These are phyloP conservation scores for Poeciliopsis prolifica DNA, from an alignment of 2,113 vertebrate genomes.

Conservation along the genomic window DNA sequence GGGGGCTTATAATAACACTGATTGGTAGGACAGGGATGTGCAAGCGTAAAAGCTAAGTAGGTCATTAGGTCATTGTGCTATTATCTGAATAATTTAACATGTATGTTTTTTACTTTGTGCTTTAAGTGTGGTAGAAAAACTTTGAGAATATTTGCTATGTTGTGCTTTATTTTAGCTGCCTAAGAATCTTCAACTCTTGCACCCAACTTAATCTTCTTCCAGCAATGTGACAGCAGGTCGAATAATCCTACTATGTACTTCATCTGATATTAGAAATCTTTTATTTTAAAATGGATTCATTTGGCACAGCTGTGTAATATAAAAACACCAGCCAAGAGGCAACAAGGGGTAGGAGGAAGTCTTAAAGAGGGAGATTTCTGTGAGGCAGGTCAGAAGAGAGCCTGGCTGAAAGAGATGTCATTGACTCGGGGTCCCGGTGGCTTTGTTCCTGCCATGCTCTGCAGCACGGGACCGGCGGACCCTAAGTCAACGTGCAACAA, in stretches of 20 bases:
- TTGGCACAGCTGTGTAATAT: not conserved
- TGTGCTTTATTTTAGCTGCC: not conserved
- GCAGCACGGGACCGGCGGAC: slow-evolving; percentile 64
- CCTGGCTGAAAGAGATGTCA: slow-evolving; percentile 67
- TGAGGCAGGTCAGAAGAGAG: slow-evolving; percentile 38
- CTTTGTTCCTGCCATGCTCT: slow-evolving; percentile 76
- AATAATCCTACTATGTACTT: not conserved
- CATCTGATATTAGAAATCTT: not conserved
- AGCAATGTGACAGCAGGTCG: not conserved
- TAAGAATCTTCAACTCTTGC: not conserved
- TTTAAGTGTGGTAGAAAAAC: not conserved
- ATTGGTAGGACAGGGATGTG: not conserved
- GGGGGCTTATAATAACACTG: not conserved
- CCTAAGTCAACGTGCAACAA: slow-evolving; percentile 48
- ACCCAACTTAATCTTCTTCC: too few relatives aligned
- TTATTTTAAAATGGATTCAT: not conserved
- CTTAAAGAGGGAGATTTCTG: not conserved
- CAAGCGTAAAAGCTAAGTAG: not conserved
- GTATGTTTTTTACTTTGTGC: not conserved
- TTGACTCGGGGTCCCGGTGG: slow-evolving; percentile 68
- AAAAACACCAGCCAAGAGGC: not conserved
- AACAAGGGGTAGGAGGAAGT: not conserved
- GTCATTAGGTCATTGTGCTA: not conserved
- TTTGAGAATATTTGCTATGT: not conserved
- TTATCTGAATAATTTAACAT: not conserved